phyloP scores from a whole-genome alignment of 2,888 invertebrate species.

The Apodemia duryi region DNA sequence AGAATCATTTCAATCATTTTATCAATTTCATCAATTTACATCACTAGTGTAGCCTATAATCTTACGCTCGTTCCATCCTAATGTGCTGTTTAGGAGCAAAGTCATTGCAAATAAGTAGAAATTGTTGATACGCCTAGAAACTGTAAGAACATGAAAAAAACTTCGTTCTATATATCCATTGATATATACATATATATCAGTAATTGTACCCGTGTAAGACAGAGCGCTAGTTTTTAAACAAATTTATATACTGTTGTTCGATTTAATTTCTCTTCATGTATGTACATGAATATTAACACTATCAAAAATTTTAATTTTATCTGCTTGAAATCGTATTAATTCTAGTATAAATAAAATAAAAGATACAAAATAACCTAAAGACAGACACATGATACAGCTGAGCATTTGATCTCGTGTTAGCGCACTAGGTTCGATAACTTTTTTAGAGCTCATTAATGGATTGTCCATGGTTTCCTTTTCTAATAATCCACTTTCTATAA shows the following conservation, averaged over 20 bases:
- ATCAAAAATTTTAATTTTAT: not conserved
- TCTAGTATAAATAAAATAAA: slow-evolving; percentile 45
- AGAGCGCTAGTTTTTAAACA: no score
- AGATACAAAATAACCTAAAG: slow-evolving; percentile 46
- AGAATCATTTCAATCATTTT: no score
- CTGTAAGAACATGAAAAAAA: no score
- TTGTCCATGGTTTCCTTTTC: slow-evolving; percentile 41
- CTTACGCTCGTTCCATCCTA: no score
- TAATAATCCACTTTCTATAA: slow-evolving; percentile 54
- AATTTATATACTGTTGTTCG: not conserved
- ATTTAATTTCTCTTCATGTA: not conserved
- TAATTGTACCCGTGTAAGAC: no score
- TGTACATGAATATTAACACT: not conserved
- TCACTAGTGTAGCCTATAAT: no score
- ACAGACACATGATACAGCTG: slow-evolving; percentile 50
- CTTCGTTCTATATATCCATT: no score
- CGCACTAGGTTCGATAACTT: slow-evolving; percentile 45
- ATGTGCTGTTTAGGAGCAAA: no score
- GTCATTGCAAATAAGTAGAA: no score
- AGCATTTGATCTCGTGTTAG: slow-evolving; percentile 47
- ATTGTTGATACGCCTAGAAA: no score
- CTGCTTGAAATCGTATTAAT: slow-evolving; percentile 38
- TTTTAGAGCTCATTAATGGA: slow-evolving; percentile 32
- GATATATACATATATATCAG: no score
- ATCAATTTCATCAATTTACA: no score